A percentile compares a stretch with the other conserved stretches of the same genome.
phyloP scores from a whole-genome alignment of 2,888 invertebrate genomes.

The Tipula helvola region DNA sequence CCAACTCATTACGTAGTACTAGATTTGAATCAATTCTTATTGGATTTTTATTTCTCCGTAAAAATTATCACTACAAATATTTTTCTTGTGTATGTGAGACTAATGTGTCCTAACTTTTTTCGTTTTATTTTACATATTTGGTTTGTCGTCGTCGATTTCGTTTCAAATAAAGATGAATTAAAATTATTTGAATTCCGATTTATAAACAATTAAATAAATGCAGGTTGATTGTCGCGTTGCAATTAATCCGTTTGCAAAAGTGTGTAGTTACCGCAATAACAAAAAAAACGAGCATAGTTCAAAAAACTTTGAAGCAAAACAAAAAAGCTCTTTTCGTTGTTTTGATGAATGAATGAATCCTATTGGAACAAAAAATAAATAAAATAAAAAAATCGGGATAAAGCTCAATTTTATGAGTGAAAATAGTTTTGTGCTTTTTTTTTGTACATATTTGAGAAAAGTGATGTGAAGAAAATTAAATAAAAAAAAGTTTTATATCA shows the following conservation, averaged over 20 bases:
- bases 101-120: background rate
- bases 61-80: background rate
- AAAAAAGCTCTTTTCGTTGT: background rate
- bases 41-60: background rate
- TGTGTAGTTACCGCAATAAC: background rate
- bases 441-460: background rate
- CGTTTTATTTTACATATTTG: background rate
- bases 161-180: background rate
- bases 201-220: background rate
- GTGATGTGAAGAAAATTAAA: background rate
- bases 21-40: background rate
- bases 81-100: background rate
- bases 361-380: background rate
- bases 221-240: background rate
- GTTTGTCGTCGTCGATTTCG: background rate
- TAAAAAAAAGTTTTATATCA: background rate
- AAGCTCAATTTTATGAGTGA: background rate
- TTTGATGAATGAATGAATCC: background rate
- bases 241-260: background rate
- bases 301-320: background rate
- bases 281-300: background rate
- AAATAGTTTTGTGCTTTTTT: background rate
- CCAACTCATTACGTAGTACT: background rate
- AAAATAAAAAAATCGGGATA: background rate
- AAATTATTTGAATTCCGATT: background rate